Evolutionary conservation across 2,888 invertebrate genomes (phyloP).

Genomic region (Balanococcus diminutus): DNA sequence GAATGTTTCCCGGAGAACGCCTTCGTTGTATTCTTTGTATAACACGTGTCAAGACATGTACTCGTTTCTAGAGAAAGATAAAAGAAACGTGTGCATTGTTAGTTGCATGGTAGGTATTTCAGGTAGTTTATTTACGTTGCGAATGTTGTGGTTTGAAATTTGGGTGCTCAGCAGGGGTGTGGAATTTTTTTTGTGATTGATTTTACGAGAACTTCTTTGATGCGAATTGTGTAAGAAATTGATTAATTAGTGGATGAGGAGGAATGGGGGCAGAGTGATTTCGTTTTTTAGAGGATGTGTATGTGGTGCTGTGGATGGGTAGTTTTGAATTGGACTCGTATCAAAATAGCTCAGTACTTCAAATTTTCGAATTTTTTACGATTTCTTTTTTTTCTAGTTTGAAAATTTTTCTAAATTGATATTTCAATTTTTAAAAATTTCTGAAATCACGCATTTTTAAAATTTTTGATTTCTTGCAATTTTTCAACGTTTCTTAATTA

Average conservation of each 20-base stretch:
- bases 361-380: too few species aligned
- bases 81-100: conserved; percentile 80
- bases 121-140: neutral
- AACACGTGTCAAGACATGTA: conserved; percentile 87
- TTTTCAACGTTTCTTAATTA: too few species aligned
- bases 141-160: neutral
- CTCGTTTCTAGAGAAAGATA: conserved; percentile 81
- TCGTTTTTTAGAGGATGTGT: neutral
- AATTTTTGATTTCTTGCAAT: too few species aligned
- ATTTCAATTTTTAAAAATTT: too few species aligned
- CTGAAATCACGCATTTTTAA: too few species aligned
- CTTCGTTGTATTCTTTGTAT: conserved; percentile 79
- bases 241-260: neutral
- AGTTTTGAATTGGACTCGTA: neutral
- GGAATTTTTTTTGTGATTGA: neutral
- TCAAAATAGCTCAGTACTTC: too few species aligned
- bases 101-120: conserved; percentile 74
- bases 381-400: too few species aligned
- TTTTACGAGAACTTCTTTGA: neutral
- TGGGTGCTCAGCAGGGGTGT: neutral
- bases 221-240: neutral
- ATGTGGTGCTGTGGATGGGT: neutral
- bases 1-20: conserved; percentile 61
- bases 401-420: too few species aligned
- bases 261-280: neutral